Evolutionary conservation across 2,797 vertebrate species (phyloP), one percentile per base, ranked within the genome.

Genomic region (Silurus lanzhouensis): DNA sequence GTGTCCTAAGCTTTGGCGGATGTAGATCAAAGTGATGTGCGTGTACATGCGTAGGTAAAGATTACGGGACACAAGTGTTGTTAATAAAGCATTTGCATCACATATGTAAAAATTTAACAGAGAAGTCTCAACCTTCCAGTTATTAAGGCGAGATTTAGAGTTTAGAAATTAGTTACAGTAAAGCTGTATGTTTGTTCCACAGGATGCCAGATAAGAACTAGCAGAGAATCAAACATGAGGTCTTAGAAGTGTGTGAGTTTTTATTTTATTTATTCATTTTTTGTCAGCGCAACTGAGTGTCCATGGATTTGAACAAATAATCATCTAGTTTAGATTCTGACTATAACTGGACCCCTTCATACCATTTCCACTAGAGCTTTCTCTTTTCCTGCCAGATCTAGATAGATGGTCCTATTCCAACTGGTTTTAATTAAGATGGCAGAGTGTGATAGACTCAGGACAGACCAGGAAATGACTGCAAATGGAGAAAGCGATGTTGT

Each of bases 61-160:
- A 78, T 64, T 61, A 80, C 17, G 14, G 84, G 84, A 68, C 82
- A 61, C 13, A 79, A 19, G 44, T 76, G 68, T 72, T 92, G 93
- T 92, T 93, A 92, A 94, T 90, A 80, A 90, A 44, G 63, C 63
- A 38, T 38, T 38, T 38, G 38, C 38, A 38, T 77, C 55, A 20
- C 75, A 77, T 38, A 20, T 77, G 55, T 77, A 22, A n/a, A 17
- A 9, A 13, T 15, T 81, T 66, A 27, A 44, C 5, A 2, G 55
- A 31, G 12, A 52, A 20, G 9, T 68, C 25, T 0, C 38, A 22
- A 20, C 4, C 79, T 81, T 68, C 63, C 64, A 55, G n/a, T 58
- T 70, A 38, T 22, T 57, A 25, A 57, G 17, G 25, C 25, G 55
- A 17, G 27, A 58, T 27, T 22, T 38, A 38, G 38, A 38, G 20